phyloP scores from a whole-genome alignment of 2,888 invertebrate genomes.

The Amiota mariae region DNA sequence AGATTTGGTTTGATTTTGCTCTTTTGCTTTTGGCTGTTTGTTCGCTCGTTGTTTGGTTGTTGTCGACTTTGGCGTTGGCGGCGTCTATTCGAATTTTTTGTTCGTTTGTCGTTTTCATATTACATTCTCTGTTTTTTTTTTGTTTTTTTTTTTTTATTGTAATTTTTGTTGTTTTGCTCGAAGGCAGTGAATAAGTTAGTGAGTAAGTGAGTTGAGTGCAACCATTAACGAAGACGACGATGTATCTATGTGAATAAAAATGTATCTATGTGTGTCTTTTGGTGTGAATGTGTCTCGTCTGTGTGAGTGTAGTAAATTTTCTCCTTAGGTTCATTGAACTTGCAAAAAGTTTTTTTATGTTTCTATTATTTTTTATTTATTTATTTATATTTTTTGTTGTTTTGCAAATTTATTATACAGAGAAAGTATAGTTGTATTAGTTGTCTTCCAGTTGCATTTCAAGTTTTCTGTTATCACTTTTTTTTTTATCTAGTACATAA shows the following conservation, averaged over 20 bases:
- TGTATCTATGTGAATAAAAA: not conserved
- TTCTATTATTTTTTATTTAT: constrained; percentile 22
- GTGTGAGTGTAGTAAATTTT: constrained; percentile 35
- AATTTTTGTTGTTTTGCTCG: constrained; percentile 31
- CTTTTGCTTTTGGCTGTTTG: too few relatives aligned
- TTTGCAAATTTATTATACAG: constrained; percentile 29
- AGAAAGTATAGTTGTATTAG: constrained; percentile 36
- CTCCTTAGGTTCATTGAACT: constrained; percentile 61
- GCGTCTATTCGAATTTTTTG: constrained; percentile 14
- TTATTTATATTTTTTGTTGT: constrained; percentile 19
- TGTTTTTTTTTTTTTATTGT: constrained; percentile 31
- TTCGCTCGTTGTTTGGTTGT: too few relatives aligned
- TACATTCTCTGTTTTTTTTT: constrained; percentile 11
- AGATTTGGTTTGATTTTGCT: too few relatives aligned
- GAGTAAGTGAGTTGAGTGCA: too few relatives aligned
- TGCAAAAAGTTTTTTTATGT: constrained; percentile 43
- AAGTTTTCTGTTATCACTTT: constrained; percentile 23
- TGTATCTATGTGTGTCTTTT: not conserved
- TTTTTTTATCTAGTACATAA: too few relatives aligned
- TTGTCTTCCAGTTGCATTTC: constrained; percentile 33
- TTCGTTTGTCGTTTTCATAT: constrained; percentile 12
- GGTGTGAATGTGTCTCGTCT: not conserved
- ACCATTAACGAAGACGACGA: too few relatives aligned
- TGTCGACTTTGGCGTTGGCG: constrained; percentile 26
- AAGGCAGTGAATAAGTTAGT: too few relatives aligned